Base-by-base conservation (phyloP, 2,797 vertebrate genomes). In the Acanthiza pusilla region DNA sequence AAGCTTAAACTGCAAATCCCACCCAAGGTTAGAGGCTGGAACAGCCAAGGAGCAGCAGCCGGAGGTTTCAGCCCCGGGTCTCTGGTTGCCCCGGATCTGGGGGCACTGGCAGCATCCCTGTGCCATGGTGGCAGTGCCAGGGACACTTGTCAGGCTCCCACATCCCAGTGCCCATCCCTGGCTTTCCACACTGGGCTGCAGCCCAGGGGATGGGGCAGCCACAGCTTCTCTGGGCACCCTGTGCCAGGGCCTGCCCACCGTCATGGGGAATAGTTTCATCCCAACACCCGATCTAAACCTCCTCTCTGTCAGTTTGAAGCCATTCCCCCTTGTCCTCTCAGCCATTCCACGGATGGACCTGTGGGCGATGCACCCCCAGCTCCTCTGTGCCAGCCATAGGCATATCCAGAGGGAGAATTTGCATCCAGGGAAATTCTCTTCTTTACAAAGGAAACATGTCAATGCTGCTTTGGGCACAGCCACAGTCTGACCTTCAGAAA, bases 91-190 rank as follows among this genome's bases (percentile, higher is more conserved):
- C 0, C 15, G 23, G 57, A 25, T 25, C 42, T 13, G 55, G 68
- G 62, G 47, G 29, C 11, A 4, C 43, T 2, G 2, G 50, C 54
- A 50, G 40, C 55, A 57, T 65, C 66, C 42, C 51, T 19, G 7
- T 0, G 1, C 7, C 0, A 0, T 7, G 47, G 20, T 43, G 51
- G 40, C 62, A 81, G 45, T 16, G 45, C 54, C 66, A 87, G 58
- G 67, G 54, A 26, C 1, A 0, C 6, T 7, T 34, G 62, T 58
- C 82, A 58, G 32, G n/a, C 34, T 88, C 40, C 61, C 53, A 23
- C 1, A 1, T 60, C 61, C 78, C 77, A 67, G 54, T 4, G 53
- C 30, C 45, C 61, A 29, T 43, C n/a, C 77, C 53, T n/a, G 66
- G 4, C 66, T 62, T 34, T 32, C 38, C 6, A 9, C 1, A 0